Base-by-base conservation (phyloP, 2,888 invertebrate genomes). In the Cryptocheilus praepositus region DNA sequence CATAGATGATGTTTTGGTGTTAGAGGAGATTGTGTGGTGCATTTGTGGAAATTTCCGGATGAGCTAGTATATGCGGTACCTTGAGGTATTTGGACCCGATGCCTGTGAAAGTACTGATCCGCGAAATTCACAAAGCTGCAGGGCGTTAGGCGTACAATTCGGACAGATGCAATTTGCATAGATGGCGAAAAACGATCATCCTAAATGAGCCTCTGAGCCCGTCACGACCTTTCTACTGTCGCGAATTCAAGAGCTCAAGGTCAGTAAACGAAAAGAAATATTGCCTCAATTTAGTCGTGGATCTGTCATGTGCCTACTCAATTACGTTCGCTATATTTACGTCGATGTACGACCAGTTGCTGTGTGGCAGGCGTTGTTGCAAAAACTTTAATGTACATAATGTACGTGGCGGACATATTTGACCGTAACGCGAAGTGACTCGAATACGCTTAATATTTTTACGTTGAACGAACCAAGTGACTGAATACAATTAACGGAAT, bases 171-270 rank as follows among this genome's bases (percentile, higher is more conserved):
- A 7, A 36, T 36, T 36, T 11, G 13, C 13, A 11, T 11, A 36
- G 13, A 36, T 11, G 36, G 8, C 16, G 16, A 19, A 49, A 16
- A 7, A 19, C 18, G 49, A 49, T 49, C 49, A 49, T 49, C 49
- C 7, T 18, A 19, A 49, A 49, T 19, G 49, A 49, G 13, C 28
- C 62, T 71, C 59, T 62, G 61, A 67, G 28, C 44, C 59, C 59
- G 55, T 57, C 64, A 43, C 63, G 56, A 3, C 49, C 16, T 49
- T 56, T 60, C 76, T 77, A 68, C 63, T 79, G 67, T 64, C 61
- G 63, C 71, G 71, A 77, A 68, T 64, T 79, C 71, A 71, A 79
- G 74, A 79, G 66, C 66, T 79, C 79, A 79, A 79, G 79, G 79
- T 79, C 80, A 79, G 79, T 79, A 79, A 79, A 70, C 52, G 70